These are phyloP conservation scores for Montipora sp. DNA, from an alignment of 64 coral and sea anemone genomes.

Conservation along the genomic window DNA sequence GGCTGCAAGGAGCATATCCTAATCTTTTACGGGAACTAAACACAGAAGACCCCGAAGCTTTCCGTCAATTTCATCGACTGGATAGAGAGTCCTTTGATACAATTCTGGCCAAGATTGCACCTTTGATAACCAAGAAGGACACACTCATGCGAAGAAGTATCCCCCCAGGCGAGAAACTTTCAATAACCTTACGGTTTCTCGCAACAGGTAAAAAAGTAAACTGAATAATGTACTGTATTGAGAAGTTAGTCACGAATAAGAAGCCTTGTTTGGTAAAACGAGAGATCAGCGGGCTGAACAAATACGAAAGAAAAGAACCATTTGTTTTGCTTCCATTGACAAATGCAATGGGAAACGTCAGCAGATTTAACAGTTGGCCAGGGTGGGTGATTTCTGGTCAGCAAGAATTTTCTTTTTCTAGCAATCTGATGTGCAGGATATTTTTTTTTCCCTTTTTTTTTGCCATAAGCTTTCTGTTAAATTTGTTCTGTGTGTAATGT, in stretches of 20 bases:
- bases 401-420: too few relatives aligned
- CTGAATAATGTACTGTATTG: not conserved
- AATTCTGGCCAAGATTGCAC: constrained; percentile 24
- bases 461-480: too few relatives aligned
- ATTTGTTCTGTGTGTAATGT: too few relatives aligned
- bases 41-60: constrained; percentile 19
- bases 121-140: constrained; percentile 22
- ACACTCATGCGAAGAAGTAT: constrained; percentile 48
- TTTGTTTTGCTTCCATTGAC: not conserved
- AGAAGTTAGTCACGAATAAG: too few relatives aligned
- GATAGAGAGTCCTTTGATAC: constrained; percentile 36
- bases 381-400: too few relatives aligned
- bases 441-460: too few relatives aligned
- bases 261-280: not conserved
- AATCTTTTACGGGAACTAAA: constrained; percentile 31
- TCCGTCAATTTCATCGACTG: constrained; percentile 29
- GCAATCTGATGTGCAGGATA: too few relatives aligned
- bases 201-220: constrained; percentile 13
- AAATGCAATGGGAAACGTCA: not conserved
- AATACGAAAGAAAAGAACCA: not conserved
- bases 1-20: constrained; percentile 3
- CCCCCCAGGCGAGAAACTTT: constrained; percentile 47
- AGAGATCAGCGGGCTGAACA: not conserved
- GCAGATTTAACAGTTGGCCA: too few relatives aligned
- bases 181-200: constrained; percentile 22